Conservation (phyloP, 2,888 invertebrate species). For the Campoplex nolae region DNA sequence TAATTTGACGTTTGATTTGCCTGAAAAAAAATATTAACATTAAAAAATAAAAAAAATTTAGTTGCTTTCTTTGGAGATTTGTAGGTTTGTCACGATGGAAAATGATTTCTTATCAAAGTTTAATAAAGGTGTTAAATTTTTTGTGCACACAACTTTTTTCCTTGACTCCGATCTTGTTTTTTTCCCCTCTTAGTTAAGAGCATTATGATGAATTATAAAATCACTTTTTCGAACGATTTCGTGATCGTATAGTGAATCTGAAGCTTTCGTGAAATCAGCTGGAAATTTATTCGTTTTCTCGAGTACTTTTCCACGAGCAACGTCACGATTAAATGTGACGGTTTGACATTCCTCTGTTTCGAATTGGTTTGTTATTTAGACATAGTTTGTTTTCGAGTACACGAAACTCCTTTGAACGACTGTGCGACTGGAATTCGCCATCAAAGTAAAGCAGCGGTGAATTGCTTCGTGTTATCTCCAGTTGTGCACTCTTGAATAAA, state of each 20-base stretch:
- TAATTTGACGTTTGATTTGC: not conserved
- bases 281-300: not conserved
- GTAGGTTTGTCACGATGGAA: not conserved
- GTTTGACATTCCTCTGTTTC: not conserved
- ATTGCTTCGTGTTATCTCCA: conserved; percentile 42
- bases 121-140: not conserved
- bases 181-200: not conserved
- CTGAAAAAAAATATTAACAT: not conserved
- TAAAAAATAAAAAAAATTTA: too few relatives aligned
- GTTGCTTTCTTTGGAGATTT: not conserved
- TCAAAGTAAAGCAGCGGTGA: conserved; percentile 12
- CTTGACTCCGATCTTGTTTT: not conserved
- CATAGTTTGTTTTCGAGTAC: conserved; percentile 21
- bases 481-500: conserved; percentile 2
- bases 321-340: not conserved
- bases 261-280: not conserved
- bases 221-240: not conserved
- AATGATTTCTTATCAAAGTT: conserved; percentile 1
- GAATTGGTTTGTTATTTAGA: not conserved
- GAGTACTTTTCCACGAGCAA: not conserved
- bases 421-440: conserved; percentile 14
- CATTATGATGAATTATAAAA: not conserved
- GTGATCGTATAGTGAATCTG: not conserved
- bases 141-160: not conserved
- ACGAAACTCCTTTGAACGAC: conserved; percentile 38